These are phyloP conservation scores for Anticlea derivata DNA, from an alignment of 2,888 invertebrate genomes.

Conservation along the genomic window DNA sequence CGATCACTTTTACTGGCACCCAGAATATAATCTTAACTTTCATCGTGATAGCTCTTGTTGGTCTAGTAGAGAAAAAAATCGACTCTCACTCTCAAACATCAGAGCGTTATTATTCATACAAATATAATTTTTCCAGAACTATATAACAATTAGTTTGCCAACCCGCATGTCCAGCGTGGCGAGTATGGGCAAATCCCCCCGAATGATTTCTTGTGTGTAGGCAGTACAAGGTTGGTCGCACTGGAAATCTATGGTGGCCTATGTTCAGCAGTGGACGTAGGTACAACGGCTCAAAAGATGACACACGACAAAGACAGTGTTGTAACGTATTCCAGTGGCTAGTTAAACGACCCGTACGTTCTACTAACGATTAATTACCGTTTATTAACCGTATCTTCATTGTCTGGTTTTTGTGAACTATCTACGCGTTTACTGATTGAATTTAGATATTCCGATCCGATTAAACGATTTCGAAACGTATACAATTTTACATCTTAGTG, in stretches of 20 bases:
- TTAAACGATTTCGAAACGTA: no score
- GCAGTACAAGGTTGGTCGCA: no score
- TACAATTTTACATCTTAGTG: no score
- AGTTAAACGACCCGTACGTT: constrained; percentile 16
- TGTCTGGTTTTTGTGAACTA: constrained; percentile 22
- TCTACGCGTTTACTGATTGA: not conserved
- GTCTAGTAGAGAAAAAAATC: not conserved
- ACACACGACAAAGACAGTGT: not conserved
- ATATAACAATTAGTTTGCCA: no score
- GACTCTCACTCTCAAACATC: no score
- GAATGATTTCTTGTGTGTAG: no score
- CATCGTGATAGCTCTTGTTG: constrained; percentile 13
- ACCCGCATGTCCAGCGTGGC: no score
- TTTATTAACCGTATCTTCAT: constrained; percentile 33
- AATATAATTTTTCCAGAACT: no score
- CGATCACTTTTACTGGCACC: constrained; percentile 29
- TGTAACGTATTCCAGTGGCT: constrained; percentile 2
- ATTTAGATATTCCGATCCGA: constrained; percentile 11
- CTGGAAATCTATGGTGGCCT: no score
- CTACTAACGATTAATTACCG: constrained; percentile 28
- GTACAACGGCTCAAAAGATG: not conserved
- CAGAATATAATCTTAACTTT: constrained; percentile 32
- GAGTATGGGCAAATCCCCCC: no score
- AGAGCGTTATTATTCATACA: no score
- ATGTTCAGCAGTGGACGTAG: not conserved